These are phyloP conservation scores for Diacarnus erythraeanus DNA, from an alignment of 37 sponge, comb jelly and placozoan species.

Conservation along the genomic window DNA sequence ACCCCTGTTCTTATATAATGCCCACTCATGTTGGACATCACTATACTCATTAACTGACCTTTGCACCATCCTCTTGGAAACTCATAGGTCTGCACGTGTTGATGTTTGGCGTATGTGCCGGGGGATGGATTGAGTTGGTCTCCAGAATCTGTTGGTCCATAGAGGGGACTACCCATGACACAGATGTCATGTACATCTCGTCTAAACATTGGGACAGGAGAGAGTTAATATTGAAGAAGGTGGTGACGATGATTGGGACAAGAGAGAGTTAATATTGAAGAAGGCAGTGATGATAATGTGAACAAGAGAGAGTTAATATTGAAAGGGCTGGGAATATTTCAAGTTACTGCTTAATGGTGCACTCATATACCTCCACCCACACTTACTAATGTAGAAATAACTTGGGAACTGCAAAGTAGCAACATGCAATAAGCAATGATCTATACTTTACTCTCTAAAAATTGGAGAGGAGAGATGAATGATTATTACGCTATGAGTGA, in stretches of 20 bases:
- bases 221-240: not conserved
- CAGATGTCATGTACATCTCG: slow-evolving; percentile 55
- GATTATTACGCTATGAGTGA: too few relatives aligned
- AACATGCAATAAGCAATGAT: too few relatives aligned
- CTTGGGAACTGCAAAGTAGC: too few relatives aligned
- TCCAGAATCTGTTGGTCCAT: slow-evolving; percentile 5
- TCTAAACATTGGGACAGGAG: slow-evolving; percentile 17
- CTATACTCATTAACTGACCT: slow-evolving; percentile 42
- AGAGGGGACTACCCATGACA: slow-evolving; percentile 55
- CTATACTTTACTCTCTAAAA: too few relatives aligned
- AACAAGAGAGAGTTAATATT: not conserved
- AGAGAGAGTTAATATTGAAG: not conserved
- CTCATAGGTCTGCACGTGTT: slow-evolving; percentile 83
- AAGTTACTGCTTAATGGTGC: too few relatives aligned
- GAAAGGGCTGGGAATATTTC: not conserved
- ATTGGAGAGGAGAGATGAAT: too few relatives aligned
- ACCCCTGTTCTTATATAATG: not conserved
- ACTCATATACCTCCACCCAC: too few relatives aligned
- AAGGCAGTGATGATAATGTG: not conserved
- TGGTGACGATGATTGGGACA: not conserved
- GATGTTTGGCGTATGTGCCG: slow-evolving; percentile 44
- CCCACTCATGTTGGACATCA: not conserved
- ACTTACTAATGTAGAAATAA: too few relatives aligned
- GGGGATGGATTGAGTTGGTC: not conserved
- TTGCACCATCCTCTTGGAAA: slow-evolving; percentile 82